Evolutionary conservation across 2,888 invertebrate genomes (phyloP), one percentile per base, ranked within the genome.

Genomic region (Chymomyza procnemis): DNA sequence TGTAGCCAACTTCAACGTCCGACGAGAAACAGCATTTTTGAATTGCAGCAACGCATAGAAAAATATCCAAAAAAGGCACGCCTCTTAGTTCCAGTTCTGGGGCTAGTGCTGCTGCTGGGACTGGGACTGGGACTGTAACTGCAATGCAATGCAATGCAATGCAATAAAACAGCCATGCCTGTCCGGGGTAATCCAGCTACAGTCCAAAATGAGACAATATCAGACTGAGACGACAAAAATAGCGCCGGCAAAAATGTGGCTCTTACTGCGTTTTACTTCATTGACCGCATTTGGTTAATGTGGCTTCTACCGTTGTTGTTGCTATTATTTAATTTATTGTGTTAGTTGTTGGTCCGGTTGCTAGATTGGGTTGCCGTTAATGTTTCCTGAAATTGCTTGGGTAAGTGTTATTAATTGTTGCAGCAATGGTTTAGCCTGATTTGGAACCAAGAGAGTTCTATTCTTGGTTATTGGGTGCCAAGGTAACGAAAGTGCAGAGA

Each of bases 161-260:
- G 79, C 85, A 84, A 89, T 88, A 89, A 88, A 88, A 89, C 84
- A 85, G 89, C 88, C 88, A 79, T 61, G 48, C 55, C 56, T n/a
- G 59, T 41, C 30, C 47, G 60, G 67, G 67, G 61, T 66, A 64
- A 65, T 67, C 70, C 72, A 63, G 58, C 76, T 73, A 67, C 75
- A 77, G 68, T 74, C 81, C 78, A 79, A 79, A 82, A 79, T 80
- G 76, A 76, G 86, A 82, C 86, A 79, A 86, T 83, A 89, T 89
- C 88, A 80, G 73, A 55, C 19, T 89, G 87, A 79, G 73, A 55
- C 19, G 79, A 76, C 71, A 64, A 41, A 41, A 41, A 66, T 75
- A 60, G 69, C 72, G 67, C 46, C 54, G 50, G 22, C 55, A 76
- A 83, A 82, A 88, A 80, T 87, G 82, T 85, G 82, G 87, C 87